Conservation (phyloP, 1,140 invertebrate species). For the Cephus cinctus region DNA sequence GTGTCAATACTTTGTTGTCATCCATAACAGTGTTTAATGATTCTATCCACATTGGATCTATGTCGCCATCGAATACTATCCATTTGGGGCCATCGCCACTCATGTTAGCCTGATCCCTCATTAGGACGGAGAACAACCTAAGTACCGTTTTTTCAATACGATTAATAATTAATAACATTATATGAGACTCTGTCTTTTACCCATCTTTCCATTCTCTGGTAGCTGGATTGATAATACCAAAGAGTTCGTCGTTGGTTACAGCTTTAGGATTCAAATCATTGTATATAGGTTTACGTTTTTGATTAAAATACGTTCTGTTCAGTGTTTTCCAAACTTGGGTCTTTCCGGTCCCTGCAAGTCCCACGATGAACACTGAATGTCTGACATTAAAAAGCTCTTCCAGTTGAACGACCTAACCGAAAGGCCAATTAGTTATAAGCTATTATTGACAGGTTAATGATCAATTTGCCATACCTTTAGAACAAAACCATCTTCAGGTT, state of each 20-base stretch:
- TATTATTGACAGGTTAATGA: constrained; percentile 8
- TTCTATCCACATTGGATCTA: constrained; percentile 98
- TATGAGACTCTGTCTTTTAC: no score
- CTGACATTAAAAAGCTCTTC: constrained; percentile 90
- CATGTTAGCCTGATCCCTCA: constrained; percentile 91
- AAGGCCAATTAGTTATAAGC: not conserved
- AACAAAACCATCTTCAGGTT: constrained; percentile 89
- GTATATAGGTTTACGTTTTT: constrained; percentile 79
- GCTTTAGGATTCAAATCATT: constrained; percentile 94
- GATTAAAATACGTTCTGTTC: constrained; percentile 77
- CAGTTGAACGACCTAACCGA: constrained; percentile 78
- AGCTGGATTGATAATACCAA: constrained; percentile 91
- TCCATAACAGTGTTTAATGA: constrained; percentile 88
- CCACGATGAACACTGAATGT: constrained; percentile 93
- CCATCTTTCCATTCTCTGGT: constrained; percentile 98
- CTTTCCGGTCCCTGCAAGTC: constrained; percentile 91
- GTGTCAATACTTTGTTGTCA: constrained; percentile 81
- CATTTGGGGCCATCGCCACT: constrained; percentile 85
- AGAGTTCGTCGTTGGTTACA: constrained; percentile 94
- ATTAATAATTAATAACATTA: constrained; percentile 14
- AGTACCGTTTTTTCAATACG: constrained; percentile 1
- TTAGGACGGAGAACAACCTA: constrained; percentile 86
- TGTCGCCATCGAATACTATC: constrained; percentile 95
- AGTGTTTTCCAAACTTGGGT: constrained; percentile 91
- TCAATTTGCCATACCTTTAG: constrained; percentile 62